These are phyloP conservation scores for Lucifuga dentata DNA, from an alignment of 2,113 vertebrate genomes.

Conservation along the genomic window DNA sequence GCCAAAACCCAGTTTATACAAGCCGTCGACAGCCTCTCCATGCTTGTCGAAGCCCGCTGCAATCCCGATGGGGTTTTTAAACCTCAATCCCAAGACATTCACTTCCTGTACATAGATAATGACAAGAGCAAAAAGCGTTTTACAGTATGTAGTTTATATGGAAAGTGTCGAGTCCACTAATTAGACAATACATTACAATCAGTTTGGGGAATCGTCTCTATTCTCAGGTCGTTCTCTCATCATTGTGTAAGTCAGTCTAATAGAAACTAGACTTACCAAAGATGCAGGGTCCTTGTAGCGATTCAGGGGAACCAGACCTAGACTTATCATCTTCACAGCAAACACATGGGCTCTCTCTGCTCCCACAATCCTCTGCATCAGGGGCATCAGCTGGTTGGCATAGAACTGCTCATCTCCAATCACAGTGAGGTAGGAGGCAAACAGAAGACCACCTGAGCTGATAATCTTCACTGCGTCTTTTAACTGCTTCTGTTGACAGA, in stretches of 20 bases:
- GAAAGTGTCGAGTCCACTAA: neutral
- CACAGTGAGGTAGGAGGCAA: slow-evolving; percentile 85
- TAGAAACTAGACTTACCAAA: slow-evolving; percentile 78
- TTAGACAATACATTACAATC: too few relatives aligned
- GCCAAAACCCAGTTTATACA: slow-evolving; percentile 93
- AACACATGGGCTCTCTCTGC: slow-evolving; percentile 87
- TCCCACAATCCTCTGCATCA: slow-evolving; percentile 85
- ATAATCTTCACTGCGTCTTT: slow-evolving; percentile 78
- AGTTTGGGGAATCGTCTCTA: too few relatives aligned
- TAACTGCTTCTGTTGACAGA: slow-evolving; percentile 78
- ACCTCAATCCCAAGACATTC: slow-evolving; percentile 86
- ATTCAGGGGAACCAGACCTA: slow-evolving; percentile 84
- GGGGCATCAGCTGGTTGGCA: slow-evolving; percentile 86
- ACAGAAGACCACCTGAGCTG: slow-evolving; percentile 85
- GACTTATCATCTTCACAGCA: slow-evolving; percentile 80
- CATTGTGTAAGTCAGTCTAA: too few relatives aligned
- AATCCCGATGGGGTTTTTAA: slow-evolving; percentile 92
- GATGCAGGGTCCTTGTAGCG: slow-evolving; percentile 82
- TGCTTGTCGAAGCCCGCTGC: slow-evolving; percentile 98
- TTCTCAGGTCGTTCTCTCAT: too few relatives aligned
- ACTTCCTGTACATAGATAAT: slow-evolving; percentile 84
- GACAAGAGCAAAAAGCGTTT: slow-evolving; percentile 2
- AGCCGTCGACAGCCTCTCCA: slow-evolving; percentile 91
- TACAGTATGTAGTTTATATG: neutral
- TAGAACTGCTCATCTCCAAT: slow-evolving; percentile 90